These are phyloP conservation scores for Aeoliscus strigatus DNA, from an alignment of 2,797 vertebrate genomes.

Conservation along the genomic window DNA sequence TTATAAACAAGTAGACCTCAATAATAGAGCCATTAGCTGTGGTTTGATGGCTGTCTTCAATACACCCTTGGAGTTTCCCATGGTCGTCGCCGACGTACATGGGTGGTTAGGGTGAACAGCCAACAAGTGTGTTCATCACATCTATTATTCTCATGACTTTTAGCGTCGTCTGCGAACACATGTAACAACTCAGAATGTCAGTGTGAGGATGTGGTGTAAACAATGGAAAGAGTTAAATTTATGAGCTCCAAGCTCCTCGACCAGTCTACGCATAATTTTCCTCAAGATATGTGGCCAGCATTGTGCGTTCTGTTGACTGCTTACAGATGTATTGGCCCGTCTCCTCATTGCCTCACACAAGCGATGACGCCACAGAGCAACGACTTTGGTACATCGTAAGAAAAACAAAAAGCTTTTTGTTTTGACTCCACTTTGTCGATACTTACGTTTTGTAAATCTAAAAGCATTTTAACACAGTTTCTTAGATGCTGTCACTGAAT, in stretches of 20 bases:
- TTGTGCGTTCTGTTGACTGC: conserved; percentile 35
- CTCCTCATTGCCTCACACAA: conserved; percentile 11
- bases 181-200: conserved; percentile 33
- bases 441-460: conserved; percentile 21
- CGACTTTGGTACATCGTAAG: conserved; percentile 28
- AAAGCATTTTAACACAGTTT: conserved; percentile 14
- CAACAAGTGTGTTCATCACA: conserved; percentile 19
- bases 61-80: conserved; percentile 28
- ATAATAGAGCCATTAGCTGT: conserved; percentile 54
- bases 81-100: conserved; percentile 17
- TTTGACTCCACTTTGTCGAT: background rate
- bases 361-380: conserved; percentile 45
- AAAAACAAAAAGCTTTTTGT: conserved; percentile 32
- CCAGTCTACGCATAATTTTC: conserved; percentile 4
- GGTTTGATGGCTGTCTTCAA: conserved; percentile 47
- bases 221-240: conserved; percentile 34
- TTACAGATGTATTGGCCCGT: conserved; percentile 57
- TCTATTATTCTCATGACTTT: conserved; percentile 18
- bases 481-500: conserved; percentile 6
- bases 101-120: conserved; percentile 55
- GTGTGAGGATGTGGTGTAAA: conserved; percentile 31
- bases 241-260: conserved; percentile 7
- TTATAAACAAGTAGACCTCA: conserved; percentile 45
- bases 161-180: conserved; percentile 29
- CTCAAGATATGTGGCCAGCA: background rate